Base-by-base conservation (phyloP, 2,888 invertebrate species). In the Nysson spinosus region DNA sequence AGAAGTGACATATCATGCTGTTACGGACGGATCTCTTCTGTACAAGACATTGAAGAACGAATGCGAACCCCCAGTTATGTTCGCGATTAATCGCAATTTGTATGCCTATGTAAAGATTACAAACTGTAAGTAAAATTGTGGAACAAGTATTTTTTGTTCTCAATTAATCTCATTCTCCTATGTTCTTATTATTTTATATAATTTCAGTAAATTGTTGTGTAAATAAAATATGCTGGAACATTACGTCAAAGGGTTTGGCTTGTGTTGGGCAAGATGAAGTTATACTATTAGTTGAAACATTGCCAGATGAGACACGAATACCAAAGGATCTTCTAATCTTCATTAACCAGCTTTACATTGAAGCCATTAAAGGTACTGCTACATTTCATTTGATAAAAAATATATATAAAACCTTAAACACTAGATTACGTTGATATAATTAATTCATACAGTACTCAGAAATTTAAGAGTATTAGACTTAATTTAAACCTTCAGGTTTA, bases 221-320 rank as follows among this genome's bases (percentile, higher is more conserved):
- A 66, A 92, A 93, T 79, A 91, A 91, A 74, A 89, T 89, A 63
- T 92, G 92, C 61, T 94, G 95, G 91, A 94, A 93, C 83, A 92
- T 95, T 77, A 91, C 93, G 16, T 93, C 94, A 0, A 89, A 90
- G 72, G 96, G 96, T 9, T 88, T 96, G 85, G 92, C 92, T 60
- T 92, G 92, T 57, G 94, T 95, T 12, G 95, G 94, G 1, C 95
- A 95, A 83, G 95, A 95, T 82, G 96, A 96, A 88, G 88, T 96
- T 14, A 91, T 95, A 39, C 90, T 95, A 55, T 83, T 95, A 30
- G 87, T 96, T 16, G 94, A 95, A 85, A 88, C 91, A 24, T 88
- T 90, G 4, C 91, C 92, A 2, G 90, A 90, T 50, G 92, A 93
- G 78, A 89, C 89, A 44, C 86, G 85, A 39, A 87, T 92, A 24